Percentiles rank a stretch among this genome's conserved stretches.
phyloP scores from a whole-genome alignment of 2,888 invertebrate genomes.

The Salticus scenicus region DNA sequence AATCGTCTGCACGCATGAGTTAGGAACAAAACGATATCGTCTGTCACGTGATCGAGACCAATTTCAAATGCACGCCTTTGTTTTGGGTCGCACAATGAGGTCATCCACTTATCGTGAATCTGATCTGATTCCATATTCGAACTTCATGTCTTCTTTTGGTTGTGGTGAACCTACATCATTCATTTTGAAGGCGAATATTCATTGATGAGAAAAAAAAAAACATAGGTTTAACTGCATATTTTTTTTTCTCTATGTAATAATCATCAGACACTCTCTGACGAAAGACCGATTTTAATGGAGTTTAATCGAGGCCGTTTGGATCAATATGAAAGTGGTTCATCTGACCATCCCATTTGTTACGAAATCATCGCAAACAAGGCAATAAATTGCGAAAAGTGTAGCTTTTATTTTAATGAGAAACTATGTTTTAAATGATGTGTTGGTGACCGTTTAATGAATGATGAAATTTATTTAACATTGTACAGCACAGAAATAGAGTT shows the following conservation, averaged over 20 bases:
- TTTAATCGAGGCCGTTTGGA: neutral
- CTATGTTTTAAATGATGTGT: too few species aligned
- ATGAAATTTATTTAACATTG: too few species aligned
- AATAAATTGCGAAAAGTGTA: neutral
- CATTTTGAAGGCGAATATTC: neutral
- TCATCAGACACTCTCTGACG: neutral
- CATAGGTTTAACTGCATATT: neutral
- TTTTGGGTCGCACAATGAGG: neutral
- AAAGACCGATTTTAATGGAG: neutral
- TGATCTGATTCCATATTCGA: neutral
- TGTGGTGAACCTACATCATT: neutral
- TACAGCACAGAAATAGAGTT: too few species aligned
- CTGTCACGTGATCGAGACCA: neutral
- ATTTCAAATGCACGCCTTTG: slow-evolving; percentile 12
- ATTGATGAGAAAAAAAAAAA: neutral
- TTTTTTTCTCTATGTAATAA: neutral
- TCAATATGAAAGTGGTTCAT: slow-evolving; percentile 1
- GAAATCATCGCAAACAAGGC: neutral
- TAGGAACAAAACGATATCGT: slow-evolving; percentile 1
- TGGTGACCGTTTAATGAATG: too few species aligned
- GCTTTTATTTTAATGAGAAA: neutral
- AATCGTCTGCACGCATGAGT: slow-evolving; percentile 6
- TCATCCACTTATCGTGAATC: neutral
- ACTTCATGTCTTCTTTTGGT: neutral
- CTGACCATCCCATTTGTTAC: neutral